Evolutionary conservation across 2,888 invertebrate species (phyloP), one percentile per base, ranked within the genome.

Genomic region (Penaeus monodon): DNA sequence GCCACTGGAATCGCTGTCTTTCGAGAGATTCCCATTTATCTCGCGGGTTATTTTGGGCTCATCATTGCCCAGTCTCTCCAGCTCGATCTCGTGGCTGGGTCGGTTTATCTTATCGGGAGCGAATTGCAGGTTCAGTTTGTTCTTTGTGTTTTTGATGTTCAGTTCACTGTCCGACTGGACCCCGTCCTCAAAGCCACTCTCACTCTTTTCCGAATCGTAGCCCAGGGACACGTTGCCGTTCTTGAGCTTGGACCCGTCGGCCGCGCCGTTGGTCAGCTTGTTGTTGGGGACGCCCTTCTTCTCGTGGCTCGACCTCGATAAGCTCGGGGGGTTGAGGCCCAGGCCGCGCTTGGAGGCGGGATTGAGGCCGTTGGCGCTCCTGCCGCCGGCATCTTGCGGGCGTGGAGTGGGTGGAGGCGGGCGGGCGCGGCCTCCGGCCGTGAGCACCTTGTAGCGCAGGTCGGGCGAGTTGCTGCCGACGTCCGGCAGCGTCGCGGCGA

Each of bases 391-490:
- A 89, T 49, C 81, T 81, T 89, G 10, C 88, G 80, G 88, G 88
- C 10, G 84, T 82, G 38, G 84, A 84, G 68, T 88, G 84, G 33
- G 88, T 81, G 77, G 88, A 84, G 24, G 84, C 84, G 38, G 88
- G 81, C 6, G 86, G 80, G 17, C 88, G 73, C 7, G 88, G 84
- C 68, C 73, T 83, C 29, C 88, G 79, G 6, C 84, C 8, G 80
- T 84, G 22, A 88, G 79, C 44, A 84, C 84, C 77, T 85, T 87
- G 84, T 90, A 90, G 29, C 88, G 86, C 7, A 90, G 79, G 49
- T 88, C 88, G 29, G 90, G 90, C 24, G 89, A 89, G 77, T 90
- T 88, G 33, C 86, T 85, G 6, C 90, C 90, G 22, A 90, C 88
- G 38, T 90, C 90, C 24, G 90, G 90, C 63, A 88, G 78, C n/a